Evolutionary conservation across 2,797 vertebrate genomes (phyloP).

Genomic region (Gambusia yucatana): DNA sequence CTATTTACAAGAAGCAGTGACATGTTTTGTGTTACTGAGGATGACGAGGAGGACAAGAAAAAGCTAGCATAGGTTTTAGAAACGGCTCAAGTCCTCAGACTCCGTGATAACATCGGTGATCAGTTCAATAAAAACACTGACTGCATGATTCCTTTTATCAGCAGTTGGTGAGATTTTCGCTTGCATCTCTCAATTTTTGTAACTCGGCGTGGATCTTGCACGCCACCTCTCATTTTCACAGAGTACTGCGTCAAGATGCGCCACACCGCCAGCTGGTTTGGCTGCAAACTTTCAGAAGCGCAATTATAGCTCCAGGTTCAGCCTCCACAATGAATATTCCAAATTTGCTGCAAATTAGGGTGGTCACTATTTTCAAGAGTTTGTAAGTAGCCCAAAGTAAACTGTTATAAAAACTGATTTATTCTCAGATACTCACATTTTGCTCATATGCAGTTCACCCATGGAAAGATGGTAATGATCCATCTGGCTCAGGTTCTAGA

Average conservation of each 20-base stretch:
- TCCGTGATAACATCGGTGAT: background rate
- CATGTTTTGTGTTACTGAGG: background rate
- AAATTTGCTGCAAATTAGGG: background rate
- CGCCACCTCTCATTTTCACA: too few relatives aligned
- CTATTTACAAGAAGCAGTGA: background rate
- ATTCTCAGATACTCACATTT: background rate
- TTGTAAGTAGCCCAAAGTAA: background rate
- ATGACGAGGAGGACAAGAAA: background rate
- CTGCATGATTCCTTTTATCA: background rate
- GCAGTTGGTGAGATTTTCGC: background rate
- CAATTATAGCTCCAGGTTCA: too few relatives aligned
- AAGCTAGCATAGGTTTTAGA: background rate
- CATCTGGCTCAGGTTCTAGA: background rate
- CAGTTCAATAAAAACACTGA: background rate
- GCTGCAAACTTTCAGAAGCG: too few relatives aligned
- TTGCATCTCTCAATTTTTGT: too few relatives aligned
- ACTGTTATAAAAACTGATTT: background rate
- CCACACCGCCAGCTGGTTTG: too few relatives aligned
- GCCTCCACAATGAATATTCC: too few relatives aligned
- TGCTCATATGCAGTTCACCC: background rate
- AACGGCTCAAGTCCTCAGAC: background rate
- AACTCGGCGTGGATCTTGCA: too few relatives aligned
- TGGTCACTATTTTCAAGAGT: too few relatives aligned
- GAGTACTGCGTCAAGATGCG: too few relatives aligned
- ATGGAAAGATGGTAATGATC: conserved; percentile 4